These are phyloP conservation scores for Chalcis sispes DNA, from an alignment of 2,888 invertebrate species.

Conservation along the genomic window DNA sequence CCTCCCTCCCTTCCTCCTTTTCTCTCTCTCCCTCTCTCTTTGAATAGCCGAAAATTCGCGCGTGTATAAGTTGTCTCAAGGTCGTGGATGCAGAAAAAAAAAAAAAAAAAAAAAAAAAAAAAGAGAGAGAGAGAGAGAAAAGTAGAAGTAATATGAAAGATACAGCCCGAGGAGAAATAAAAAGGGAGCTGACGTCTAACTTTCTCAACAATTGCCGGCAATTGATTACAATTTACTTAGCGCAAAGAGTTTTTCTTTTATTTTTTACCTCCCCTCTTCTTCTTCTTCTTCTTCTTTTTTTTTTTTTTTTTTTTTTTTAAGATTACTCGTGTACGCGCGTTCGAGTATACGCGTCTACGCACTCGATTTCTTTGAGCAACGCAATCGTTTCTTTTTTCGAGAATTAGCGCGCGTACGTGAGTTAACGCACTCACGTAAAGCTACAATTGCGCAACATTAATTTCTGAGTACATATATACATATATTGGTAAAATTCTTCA, in stretches of 20 bases:
- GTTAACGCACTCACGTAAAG: neutral
- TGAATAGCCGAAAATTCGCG: too few species aligned
- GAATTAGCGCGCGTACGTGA: conserved; percentile 19
- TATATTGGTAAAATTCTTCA: conserved; percentile 37
- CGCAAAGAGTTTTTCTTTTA: too few species aligned
- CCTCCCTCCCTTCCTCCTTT: too few species aligned
- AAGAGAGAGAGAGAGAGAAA: too few species aligned
- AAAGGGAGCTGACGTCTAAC: neutral
- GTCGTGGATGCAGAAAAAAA: neutral
- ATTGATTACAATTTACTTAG: conserved; percentile 49
- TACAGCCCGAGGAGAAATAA: neutral
- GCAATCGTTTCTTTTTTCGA: conserved; percentile 22
- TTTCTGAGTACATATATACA: conserved; percentile 1
- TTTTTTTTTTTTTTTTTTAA: neutral
- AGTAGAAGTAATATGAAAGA: too few species aligned
- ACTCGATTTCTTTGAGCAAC: too few species aligned
- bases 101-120: too few species aligned
- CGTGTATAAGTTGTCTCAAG: too few species aligned
- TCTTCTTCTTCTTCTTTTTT: too few species aligned
- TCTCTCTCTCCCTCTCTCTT: too few species aligned
- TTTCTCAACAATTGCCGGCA: conserved; percentile 40
- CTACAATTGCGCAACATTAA: conserved; percentile 43
- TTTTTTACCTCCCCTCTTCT: too few species aligned
- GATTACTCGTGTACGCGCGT: neutral
- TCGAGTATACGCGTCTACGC: neutral